A percentile compares a stretch with the other conserved stretches of the same genome.
phyloP scores from a whole-genome alignment of 2,888 invertebrate species.

The Cerastis rubricosa region DNA sequence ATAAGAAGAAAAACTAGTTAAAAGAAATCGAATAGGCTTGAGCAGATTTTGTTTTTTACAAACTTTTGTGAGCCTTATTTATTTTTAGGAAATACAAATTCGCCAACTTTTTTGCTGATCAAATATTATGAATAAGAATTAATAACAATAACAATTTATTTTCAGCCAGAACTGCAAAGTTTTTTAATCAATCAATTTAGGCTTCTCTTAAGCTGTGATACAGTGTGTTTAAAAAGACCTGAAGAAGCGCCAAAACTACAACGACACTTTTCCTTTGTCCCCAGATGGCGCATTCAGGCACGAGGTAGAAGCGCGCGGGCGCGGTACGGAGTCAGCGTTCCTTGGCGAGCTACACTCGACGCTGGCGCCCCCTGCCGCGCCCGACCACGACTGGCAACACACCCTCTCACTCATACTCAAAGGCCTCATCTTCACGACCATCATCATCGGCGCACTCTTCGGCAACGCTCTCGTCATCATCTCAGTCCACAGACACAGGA shows the following conservation, averaged over 20 bases:
- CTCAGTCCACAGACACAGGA: slow-evolving; percentile 95
- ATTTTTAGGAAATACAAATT: not conserved
- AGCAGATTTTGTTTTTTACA: not conserved
- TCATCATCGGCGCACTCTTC: slow-evolving; percentile 97
- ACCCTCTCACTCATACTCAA: slow-evolving; percentile 92
- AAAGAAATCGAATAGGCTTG: slow-evolving; percentile 15
- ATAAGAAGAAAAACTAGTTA: slow-evolving; percentile 1
- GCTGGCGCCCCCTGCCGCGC: slow-evolving; percentile 88
- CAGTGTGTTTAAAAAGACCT: not conserved
- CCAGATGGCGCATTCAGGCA: slow-evolving; percentile 85
- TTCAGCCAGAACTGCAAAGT: too few species aligned
- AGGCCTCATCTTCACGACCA: slow-evolving; percentile 95
- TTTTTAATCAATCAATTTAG: not conserved
- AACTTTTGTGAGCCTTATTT: not conserved
- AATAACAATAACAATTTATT: too few species aligned
- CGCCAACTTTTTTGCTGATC: not conserved
- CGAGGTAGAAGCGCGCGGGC: slow-evolving; percentile 89
- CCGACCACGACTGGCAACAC: slow-evolving; percentile 84
- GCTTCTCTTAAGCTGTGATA: not conserved
- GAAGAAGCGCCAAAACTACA: not conserved
- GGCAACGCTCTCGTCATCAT: slow-evolving; percentile 98
- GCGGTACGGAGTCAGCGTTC: slow-evolving; percentile 88
- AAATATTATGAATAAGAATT: not conserved
- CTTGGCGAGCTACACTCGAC: slow-evolving; percentile 87
- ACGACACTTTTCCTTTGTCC: slow-evolving; percentile 52